Evolutionary conservation across 2,113 vertebrate genomes (phyloP), one percentile per base, ranked within the genome.

Genomic region (Paedocypris sp.): DNA sequence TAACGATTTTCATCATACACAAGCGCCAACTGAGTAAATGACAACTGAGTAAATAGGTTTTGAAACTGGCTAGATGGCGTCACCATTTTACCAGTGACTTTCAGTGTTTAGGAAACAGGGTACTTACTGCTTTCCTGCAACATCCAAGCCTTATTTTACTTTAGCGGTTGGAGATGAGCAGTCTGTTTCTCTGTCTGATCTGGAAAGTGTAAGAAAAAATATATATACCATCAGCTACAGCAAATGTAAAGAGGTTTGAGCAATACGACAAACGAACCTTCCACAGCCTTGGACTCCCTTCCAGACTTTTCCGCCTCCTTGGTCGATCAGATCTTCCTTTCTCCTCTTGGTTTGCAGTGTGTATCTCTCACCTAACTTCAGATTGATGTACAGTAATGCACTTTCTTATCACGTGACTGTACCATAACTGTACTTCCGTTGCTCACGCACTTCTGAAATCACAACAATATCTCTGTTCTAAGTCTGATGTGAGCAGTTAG

Each of bases 401-500:
- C 71, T 68, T 45, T 66, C 52, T 43, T 20, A 35, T 51, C 38
- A 56, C 36, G 35, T 52, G 26, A 18, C 43, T 62, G 50, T 46
- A 49, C 36, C 43, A 13, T 64, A 63, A 62, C 35, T 62, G 75
- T 74, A 54, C 68, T 64, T 53, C 69, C 22, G 19, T 45, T 70
- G 62, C 26, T 45, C 33, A 38, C 48, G n/a, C 62, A 49, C 58
- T 45, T 46, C 46, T 48, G 19, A 50, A 59, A 46, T 62, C 47
- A 67, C 38, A 20, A 63, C 62, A 53, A 64, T 52, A 62, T 72
- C 68, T 66, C n/a, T 7, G 31, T 66, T 75, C 54, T 12, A 59
- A 62, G 54, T 18, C 25, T 75, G 74, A 3, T 22, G 64, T 76
- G 67, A 67, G 67, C 46, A 73, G 70, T 58, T 75, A 67, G 73